Base-by-base conservation (phyloP, 2,797 vertebrate genomes). In the Cheirogaleus major region DNA sequence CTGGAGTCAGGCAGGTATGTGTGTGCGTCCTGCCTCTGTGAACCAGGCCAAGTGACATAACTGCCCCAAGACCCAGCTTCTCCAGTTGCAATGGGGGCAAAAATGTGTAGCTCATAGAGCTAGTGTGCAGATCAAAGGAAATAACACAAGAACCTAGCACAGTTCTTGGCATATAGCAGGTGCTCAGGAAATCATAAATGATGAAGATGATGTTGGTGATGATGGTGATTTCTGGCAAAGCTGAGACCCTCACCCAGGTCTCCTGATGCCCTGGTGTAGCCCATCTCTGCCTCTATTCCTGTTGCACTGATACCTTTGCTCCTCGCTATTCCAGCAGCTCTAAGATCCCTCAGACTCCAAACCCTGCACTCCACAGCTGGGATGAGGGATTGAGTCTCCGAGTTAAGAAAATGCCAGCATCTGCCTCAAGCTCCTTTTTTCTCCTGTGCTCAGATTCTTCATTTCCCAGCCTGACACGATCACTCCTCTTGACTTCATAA, bases 401-500 rank as follows among this genome's bases (percentile, higher is more conserved):
- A 6, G 5, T 78, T 57, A 76, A 75, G 84, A 82, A 94, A 90
- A 85, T 13, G 3, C 35, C 67, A n/a, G 22, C 0, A 0, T 72
- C 78, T 91, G 43, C 57, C 45, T 50, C 22, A 50, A 48, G 43
- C 25, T 32, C 32, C 27, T 76, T 92, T 87, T 30, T 17, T 59
- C 35, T 59, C 14, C 38, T 85, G 23, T 15, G 69, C 69, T 80
- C 35, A 52, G 57, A 63, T 27, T 32, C 43, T 79, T 94, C 88
- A 59, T 3, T 4, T 78, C 76, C 45, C 0, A 3, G 87, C 70
- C 79, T 38, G 55, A 0, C 1, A 67, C 20, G 43, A 0, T 18
- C 80, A 69, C 57, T 65, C 79, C 90, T 95, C 84, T 32, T 83
- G 72, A 30, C 0, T 85, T 61, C 59, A 57, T 91, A 95, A 92